These are phyloP conservation scores for Cinclus mexicanus DNA, from an alignment of 2,113 vertebrate genomes.

Conservation along the genomic window DNA sequence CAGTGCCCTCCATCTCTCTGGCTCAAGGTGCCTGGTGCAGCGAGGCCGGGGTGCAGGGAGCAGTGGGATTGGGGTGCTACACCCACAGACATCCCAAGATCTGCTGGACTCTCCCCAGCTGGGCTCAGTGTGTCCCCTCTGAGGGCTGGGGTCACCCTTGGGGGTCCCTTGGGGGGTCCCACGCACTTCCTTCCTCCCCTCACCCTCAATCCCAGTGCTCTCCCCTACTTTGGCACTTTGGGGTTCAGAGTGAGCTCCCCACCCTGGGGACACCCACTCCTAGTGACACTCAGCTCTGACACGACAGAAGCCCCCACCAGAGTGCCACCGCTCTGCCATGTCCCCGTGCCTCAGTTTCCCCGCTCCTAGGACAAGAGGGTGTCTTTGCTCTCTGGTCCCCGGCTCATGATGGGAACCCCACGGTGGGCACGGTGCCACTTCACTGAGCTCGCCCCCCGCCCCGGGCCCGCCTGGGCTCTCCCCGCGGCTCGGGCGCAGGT, in stretches of 20 bases:
- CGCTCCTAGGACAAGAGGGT: fast-evolving
- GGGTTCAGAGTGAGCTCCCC: background rate
- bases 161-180: background rate
- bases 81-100: background rate
- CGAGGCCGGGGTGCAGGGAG: background rate
- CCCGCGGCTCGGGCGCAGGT: background rate
- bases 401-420: background rate
- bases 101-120: background rate
- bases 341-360: background rate
- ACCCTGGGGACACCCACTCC: background rate
- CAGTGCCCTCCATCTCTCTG: background rate
- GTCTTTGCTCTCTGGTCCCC: background rate
- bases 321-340: background rate
- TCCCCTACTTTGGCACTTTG: background rate
- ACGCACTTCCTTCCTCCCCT: background rate
- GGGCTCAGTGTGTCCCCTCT: background rate
- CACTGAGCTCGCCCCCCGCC: background rate
- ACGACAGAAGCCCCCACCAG: background rate
- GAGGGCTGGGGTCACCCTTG: background rate
- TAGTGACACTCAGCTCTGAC: background rate
- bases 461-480: background rate
- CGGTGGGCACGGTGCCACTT: background rate
- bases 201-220: fast-evolving
- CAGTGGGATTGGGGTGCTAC: background rate
- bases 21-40: background rate